Percentiles rank a stretch among this genome's conserved stretches.
phyloP scores from a whole-genome alignment of 2,888 invertebrate genomes.

The Lepeophtheirus nordmannii region DNA sequence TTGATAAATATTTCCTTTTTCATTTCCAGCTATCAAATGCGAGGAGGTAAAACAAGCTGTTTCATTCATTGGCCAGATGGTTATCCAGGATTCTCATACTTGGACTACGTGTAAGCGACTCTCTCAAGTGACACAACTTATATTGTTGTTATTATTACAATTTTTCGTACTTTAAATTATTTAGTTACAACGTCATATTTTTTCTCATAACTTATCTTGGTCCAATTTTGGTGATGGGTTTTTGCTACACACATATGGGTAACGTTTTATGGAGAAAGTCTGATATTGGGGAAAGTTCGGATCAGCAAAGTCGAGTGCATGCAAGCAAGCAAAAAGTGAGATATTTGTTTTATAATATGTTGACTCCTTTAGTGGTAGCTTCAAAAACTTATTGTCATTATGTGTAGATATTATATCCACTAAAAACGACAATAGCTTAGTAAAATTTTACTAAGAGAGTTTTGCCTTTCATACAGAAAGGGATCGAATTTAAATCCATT shows the following conservation, averaged over 20 bases:
- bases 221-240: background rate
- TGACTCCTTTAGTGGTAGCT: too few species aligned
- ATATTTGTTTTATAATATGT: background rate
- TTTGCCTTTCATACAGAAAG: too few species aligned
- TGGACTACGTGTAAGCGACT: slow-evolving; percentile 1
- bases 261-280: slow-evolving; percentile 13
- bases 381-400: too few species aligned
- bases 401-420: too few species aligned
- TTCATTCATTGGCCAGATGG: slow-evolving; percentile 14
- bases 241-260: slow-evolving; percentile 13
- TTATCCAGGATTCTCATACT: slow-evolving; percentile 6
- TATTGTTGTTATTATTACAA: background rate
- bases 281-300: slow-evolving; percentile 2
- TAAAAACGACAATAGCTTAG: too few species aligned
- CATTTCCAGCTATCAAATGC: background rate
- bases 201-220: background rate
- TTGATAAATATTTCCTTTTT: background rate
- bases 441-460: too few species aligned
- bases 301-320: slow-evolving; percentile 5
- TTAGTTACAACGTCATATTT: background rate
- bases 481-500: too few species aligned
- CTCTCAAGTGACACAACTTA: background rate
- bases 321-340: slow-evolving; percentile 15
- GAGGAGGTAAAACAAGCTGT: slow-evolving; percentile 1
- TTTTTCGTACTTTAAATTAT: background rate